phyloP scores from a whole-genome alignment of 2,797 vertebrate species.

The Scarus forsteni region DNA sequence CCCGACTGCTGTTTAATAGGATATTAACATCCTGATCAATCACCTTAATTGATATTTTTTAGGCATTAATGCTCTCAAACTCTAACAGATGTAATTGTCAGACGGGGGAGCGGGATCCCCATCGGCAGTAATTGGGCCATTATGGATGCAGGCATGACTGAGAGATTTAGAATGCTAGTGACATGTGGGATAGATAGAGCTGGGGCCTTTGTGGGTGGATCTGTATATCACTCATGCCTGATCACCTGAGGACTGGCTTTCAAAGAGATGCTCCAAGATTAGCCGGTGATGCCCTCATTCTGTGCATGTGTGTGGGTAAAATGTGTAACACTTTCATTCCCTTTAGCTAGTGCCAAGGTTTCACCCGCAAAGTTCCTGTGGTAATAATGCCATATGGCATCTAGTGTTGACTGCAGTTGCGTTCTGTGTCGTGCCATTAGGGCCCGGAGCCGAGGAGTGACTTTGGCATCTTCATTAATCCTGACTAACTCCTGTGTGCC shows the following conservation, averaged over 20 bases:
- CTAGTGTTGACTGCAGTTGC: slow-evolving; percentile 69
- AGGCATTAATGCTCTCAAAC: slow-evolving; percentile 86
- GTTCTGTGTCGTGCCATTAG: slow-evolving; percentile 79
- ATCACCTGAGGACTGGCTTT: slow-evolving; percentile 62
- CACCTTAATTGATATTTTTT: slow-evolving; percentile 89
- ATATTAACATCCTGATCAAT: slow-evolving; percentile 88
- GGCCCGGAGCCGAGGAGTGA: slow-evolving; percentile 73
- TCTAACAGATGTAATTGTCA: slow-evolving; percentile 88
- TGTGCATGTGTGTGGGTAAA: slow-evolving; percentile 19
- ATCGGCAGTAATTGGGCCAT: slow-evolving; percentile 86
- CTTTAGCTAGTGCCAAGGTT: slow-evolving; percentile 32
- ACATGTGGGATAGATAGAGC: slow-evolving; percentile 79
- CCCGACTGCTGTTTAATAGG: slow-evolving; percentile 84
- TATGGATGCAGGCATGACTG: slow-evolving; percentile 86
- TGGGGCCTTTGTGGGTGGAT: slow-evolving; percentile 63
- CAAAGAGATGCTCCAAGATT: slow-evolving; percentile 57
- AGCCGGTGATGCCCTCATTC: slow-evolving; percentile 44
- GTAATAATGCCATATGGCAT: slow-evolving; percentile 82
- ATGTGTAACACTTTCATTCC: slow-evolving; percentile 44
- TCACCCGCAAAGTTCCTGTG: slow-evolving; percentile 58
- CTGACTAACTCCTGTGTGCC: slow-evolving; percentile 75
- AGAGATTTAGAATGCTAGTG: slow-evolving; percentile 80
- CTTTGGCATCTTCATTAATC: slow-evolving; percentile 85
- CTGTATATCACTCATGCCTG: slow-evolving; percentile 71
- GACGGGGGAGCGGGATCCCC: slow-evolving; percentile 82